Evolutionary conservation across 1,140 invertebrate genomes (phyloP).

Genomic region (Meloidogyne chitwoodi): DNA sequence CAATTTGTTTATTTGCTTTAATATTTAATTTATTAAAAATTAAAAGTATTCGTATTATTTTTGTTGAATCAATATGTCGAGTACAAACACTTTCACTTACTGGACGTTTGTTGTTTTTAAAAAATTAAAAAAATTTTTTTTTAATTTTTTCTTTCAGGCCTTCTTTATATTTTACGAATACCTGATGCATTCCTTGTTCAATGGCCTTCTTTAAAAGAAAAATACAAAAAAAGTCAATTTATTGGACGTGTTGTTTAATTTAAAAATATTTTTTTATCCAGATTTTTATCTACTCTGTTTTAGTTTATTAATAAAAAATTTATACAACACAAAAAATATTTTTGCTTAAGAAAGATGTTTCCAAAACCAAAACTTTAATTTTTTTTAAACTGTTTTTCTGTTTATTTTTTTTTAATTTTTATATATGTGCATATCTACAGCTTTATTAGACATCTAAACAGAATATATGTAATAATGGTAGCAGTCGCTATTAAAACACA

Average conservation of each 20-base stretch:
- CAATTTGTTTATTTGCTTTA: constrained; percentile 72
- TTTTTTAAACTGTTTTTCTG: no score
- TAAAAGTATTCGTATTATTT: constrained; percentile 73
- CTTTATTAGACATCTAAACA: no score
- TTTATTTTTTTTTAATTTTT: no score
- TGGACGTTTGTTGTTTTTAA: constrained; percentile 62
- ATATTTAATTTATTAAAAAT: constrained; percentile 67
- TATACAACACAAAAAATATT: no score
- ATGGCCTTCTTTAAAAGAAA: constrained; percentile 72
- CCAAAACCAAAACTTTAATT: no score
- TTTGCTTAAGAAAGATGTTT: no score
- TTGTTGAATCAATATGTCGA: constrained; percentile 88
- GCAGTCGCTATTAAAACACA: no score
- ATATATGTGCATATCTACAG: no score
- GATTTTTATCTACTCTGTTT: no score
- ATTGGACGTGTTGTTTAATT: constrained; percentile 7
- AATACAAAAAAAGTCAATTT: constrained; percentile 64
- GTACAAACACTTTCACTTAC: constrained; percentile 80
- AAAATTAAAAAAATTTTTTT: not conserved
- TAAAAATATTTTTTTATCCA: no score
- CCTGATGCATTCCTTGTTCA: constrained; percentile 83
- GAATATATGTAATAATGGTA: no score
- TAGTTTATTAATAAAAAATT: no score
- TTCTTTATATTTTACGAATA: constrained; percentile 71
- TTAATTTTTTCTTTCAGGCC: constrained; percentile 62